Percentiles rank a stretch among this genome's conserved stretches.
Evolutionary conservation across 2,888 invertebrate genomes (phyloP).

Genomic region (Microlaimidae sp.): DNA sequence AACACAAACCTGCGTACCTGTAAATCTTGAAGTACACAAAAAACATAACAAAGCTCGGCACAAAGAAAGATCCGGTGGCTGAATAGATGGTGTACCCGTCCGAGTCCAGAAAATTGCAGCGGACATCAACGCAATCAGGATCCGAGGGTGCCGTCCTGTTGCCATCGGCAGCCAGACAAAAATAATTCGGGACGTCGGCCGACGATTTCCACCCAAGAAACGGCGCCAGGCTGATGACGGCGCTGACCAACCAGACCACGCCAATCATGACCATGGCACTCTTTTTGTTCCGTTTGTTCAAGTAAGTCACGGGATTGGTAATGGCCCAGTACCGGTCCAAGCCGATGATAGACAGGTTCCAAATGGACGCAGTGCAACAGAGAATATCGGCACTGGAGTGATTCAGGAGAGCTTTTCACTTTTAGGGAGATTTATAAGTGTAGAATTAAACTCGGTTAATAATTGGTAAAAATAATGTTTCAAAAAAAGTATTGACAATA

Average conservation of each 20-base stretch:
- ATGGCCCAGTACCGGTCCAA: slow-evolving; percentile 40
- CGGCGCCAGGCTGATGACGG: slow-evolving; percentile 40
- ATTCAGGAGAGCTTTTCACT: no score
- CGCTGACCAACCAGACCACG: slow-evolving; percentile 39
- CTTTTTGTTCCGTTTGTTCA: slow-evolving; percentile 34
- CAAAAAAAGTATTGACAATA: no score
- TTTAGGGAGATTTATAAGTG: no score
- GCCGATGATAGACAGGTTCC: slow-evolving; percentile 42
- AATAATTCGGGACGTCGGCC: slow-evolving; percentile 13
- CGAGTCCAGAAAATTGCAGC: slow-evolving; percentile 30
- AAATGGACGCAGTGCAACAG: slow-evolving; percentile 42
- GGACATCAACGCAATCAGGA: no score
- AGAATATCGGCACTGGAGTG: slow-evolving; percentile 40
- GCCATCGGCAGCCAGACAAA: not conserved
- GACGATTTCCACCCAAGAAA: slow-evolving; percentile 40
- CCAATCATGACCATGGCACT: slow-evolving; percentile 37
- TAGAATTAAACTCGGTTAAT: no score
- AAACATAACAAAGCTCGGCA: slow-evolving; percentile 97
- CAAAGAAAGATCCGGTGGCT: slow-evolving; percentile 75
- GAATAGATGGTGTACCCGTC: slow-evolving; percentile 41
- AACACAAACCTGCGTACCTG: no score
- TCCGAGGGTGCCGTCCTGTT: no score
- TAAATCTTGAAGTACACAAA: slow-evolving; percentile 98
- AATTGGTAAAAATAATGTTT: no score
- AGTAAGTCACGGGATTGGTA: slow-evolving; percentile 40